Evolutionary conservation across 2,113 vertebrate genomes (phyloP), one percentile per base, ranked within the genome.

Genomic region (Conger conger): DNA sequence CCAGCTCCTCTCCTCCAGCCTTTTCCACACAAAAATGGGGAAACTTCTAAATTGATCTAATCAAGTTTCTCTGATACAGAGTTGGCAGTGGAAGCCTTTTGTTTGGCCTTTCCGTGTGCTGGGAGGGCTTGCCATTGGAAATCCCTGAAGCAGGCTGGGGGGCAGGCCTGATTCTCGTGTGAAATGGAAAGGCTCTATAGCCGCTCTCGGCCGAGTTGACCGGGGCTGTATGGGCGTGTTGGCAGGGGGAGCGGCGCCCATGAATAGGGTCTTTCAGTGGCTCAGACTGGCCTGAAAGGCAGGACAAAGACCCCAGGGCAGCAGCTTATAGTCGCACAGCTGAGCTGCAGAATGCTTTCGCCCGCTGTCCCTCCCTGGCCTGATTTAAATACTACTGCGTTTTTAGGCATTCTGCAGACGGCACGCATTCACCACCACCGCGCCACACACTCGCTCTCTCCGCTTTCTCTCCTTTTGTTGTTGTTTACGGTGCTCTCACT

Each of bases 261-360:
- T 95, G 94, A 95, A 95, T 95, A 92, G 92, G 93, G 91, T 94
- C 95, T 96, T 96, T 95, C 93, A 95, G 93, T 93, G 93, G 90
- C 93, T 94, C 93, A 95, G 94, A 94, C 94, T 94, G 93, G 93
- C 91, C 94, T 95, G 94, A 95, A 94, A 95, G 93, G 92, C 94
- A 93, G 92, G 92, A 95, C 95, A 96, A 96, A 95, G 93, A 93
- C 92, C 93, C 92, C 89, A 94, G 93, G 93, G 93, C 94, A 94
- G 93, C 92, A 92, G 93, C 94, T 95, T 94, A 93, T 92, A 94
- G 93, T 92, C 93, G 92, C 93, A 94, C 94, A 95, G 93, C 95
- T 94, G 93, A 94, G 93, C 92, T 93, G 91, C 92, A 93, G 94
- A 94, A 93, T 83, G 82, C 86, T 85, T 83, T 68, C 76, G 53